Conservation (phyloP, 2,113 vertebrate genomes). For the Fregetta grallaria region DNA sequence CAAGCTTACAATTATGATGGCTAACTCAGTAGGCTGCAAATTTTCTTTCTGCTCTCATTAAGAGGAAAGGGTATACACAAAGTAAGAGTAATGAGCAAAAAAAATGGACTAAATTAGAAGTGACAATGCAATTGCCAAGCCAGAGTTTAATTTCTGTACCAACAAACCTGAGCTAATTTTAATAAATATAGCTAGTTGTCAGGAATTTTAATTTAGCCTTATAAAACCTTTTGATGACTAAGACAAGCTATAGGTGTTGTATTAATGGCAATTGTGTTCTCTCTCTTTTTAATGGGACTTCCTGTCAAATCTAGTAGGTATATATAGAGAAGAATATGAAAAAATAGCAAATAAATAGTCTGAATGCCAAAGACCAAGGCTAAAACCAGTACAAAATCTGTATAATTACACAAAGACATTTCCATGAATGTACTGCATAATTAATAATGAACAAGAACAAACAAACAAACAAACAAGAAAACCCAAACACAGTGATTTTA, state of each 20-base stretch:
- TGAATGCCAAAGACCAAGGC: neutral
- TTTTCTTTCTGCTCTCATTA: constrained; percentile 63
- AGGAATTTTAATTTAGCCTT: neutral
- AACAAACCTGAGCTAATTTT: constrained; percentile 37
- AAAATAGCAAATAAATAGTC: neutral
- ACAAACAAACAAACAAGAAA: neutral
- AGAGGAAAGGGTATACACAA: constrained; percentile 19
- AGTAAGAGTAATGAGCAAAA: constrained; percentile 56
- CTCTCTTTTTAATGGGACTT: neutral
- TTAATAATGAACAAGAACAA: neutral
- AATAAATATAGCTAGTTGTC: neutral
- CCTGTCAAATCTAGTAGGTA: neutral
- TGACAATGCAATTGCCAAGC: constrained; percentile 29
- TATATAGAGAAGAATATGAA: neutral
- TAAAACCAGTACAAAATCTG: neutral
- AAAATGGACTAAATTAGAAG: constrained; percentile 57
- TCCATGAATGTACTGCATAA: neutral
- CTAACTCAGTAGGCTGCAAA: constrained; percentile 51
- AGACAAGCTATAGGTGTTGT: neutral
- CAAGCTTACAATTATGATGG: constrained; percentile 36
- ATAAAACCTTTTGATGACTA: neutral
- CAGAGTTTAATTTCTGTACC: constrained; percentile 33
- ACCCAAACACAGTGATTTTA: neutral
- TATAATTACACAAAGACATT: neutral
- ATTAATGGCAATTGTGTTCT: neutral